Conservation (phyloP, 2,888 invertebrate genomes). For the Agonopterix subpropinquella region DNA sequence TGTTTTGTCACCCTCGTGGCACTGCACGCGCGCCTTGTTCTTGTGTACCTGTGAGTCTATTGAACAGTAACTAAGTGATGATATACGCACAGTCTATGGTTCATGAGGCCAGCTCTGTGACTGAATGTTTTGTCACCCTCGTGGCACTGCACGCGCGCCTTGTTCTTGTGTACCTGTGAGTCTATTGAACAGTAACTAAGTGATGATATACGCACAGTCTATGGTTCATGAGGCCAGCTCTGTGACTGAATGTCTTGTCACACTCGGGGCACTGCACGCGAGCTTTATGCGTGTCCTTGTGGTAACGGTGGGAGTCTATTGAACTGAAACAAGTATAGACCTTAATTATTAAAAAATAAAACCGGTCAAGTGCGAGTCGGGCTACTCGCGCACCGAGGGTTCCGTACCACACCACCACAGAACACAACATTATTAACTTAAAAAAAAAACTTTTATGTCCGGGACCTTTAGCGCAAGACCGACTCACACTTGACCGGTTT, state of each 20-base stretch:
- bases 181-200: too few relatives aligned
- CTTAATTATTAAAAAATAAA: too few relatives aligned
- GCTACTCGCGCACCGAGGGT: too few relatives aligned
- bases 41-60: conserved; percentile 54
- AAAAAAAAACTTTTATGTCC: too few relatives aligned
- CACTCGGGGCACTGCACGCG: conserved; percentile 51
- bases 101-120: conserved; percentile 58
- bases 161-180: conserved; percentile 51
- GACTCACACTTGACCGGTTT: too few relatives aligned
- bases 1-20: conserved; percentile 57
- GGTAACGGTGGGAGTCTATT: conserved; percentile 48
- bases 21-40: conserved; percentile 49
- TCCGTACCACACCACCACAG: too few relatives aligned
- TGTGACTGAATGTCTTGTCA: conserved; percentile 61
- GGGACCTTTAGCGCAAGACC: too few relatives aligned
- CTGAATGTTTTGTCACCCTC: conserved; percentile 63
- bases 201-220: conserved; percentile 18
- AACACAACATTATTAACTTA: too few relatives aligned
- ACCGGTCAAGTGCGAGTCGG: too few relatives aligned
- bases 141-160: conserved; percentile 45
- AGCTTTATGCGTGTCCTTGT: conserved; percentile 47
- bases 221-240: conserved; percentile 60
- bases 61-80: conserved; percentile 29
- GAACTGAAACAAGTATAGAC: conserved; percentile 29
- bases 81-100: conserved; percentile 53